Percentiles rank a stretch among this genome's conserved stretches.
These are phyloP conservation scores for Archilochus colubris DNA, from an alignment of 2,113 vertebrate species.

Conservation along the genomic window DNA sequence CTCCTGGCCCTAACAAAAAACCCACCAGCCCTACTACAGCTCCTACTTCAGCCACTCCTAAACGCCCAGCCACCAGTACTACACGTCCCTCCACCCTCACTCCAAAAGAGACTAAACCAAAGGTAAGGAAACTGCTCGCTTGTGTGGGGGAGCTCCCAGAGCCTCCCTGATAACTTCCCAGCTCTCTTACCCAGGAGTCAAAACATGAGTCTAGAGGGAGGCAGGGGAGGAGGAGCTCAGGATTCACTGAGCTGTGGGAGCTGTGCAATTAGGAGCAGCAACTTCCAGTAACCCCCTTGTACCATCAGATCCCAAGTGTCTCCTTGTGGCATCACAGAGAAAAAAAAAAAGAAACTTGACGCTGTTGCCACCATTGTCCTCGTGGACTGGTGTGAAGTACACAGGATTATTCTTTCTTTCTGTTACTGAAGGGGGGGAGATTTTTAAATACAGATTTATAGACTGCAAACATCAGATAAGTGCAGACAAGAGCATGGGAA, in stretches of 20 bases:
- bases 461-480: neutral
- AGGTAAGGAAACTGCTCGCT: conserved; percentile 79
- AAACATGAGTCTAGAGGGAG: rapidly evolving
- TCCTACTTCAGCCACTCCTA: conserved; percentile 67
- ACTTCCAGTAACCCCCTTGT: neutral
- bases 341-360: too few relatives aligned
- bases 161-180: rapidly evolving
- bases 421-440: neutral
- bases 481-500: neutral
- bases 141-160: neutral
- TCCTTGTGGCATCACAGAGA: neutral
- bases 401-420: neutral
- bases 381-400: neutral
- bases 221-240: rapidly evolving
- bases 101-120: conserved; percentile 81
- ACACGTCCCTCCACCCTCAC: conserved; percentile 67
- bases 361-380: rapidly evolving
- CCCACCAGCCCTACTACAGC: conserved; percentile 74
- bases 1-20: conserved; percentile 83
- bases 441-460: neutral
- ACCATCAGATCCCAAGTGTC: neutral
- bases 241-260: rapidly evolving
- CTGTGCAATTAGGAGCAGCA: neutral
- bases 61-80: conserved; percentile 64
- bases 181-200: neutral